A percentile compares a stretch with the other conserved stretches of the same genome.
These are phyloP conservation scores for Caenorhabditis plicata DNA, from an alignment of 2,888 invertebrate genomes.

Conservation along the genomic window DNA sequence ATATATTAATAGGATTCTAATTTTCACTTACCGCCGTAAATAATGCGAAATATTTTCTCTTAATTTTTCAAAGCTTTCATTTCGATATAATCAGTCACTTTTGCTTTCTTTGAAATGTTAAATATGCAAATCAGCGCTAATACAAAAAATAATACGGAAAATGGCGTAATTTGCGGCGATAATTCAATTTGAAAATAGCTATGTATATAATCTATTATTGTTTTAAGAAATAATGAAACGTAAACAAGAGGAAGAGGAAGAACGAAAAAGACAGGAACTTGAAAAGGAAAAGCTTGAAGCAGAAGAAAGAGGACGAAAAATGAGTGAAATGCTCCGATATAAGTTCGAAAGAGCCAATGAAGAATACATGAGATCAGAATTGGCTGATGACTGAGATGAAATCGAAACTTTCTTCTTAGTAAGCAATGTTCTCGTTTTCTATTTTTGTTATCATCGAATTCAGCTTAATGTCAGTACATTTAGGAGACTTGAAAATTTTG, in stretches of 20 bases:
- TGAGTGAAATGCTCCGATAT: slow-evolving; percentile 28
- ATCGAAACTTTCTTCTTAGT: background rate
- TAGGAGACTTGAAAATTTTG: background rate
- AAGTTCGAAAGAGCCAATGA: slow-evolving; percentile 27
- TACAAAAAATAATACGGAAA: no score
- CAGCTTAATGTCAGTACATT: background rate
- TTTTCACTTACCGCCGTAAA: no score
- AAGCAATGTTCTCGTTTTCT: background rate
- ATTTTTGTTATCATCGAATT: background rate
- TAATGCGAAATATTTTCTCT: no score
- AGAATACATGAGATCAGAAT: slow-evolving; percentile 2
- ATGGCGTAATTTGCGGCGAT: no score
- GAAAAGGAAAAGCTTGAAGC: slow-evolving; percentile 24
- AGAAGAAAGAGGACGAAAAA: slow-evolving; percentile 20
- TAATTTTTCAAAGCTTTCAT: no score
- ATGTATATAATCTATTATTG: background rate
- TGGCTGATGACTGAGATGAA: background rate
- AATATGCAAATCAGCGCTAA: no score
- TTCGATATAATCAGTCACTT: no score
- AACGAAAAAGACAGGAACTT: slow-evolving; percentile 15
- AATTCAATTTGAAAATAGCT: background rate
- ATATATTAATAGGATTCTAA: no score
- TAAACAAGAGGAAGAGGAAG: slow-evolving; percentile 21
- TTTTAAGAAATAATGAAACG: background rate
- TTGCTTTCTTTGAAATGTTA: no score